Evolutionary conservation across 2,888 invertebrate genomes (phyloP).

Genomic region (Perizoma affinitatum): DNA sequence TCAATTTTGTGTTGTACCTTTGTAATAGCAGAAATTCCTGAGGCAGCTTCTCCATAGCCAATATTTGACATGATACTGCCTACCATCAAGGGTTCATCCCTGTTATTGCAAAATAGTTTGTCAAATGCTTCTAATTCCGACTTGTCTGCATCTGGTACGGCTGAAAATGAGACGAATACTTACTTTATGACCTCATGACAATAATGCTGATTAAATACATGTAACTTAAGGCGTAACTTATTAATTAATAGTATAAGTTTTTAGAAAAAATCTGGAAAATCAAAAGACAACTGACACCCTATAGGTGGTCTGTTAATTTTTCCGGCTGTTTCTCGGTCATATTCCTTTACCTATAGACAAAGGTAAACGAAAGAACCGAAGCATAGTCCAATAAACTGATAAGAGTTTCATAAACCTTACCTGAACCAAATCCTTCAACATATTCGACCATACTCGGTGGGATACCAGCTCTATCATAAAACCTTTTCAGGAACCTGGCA

Average conservation of each 20-base stretch:
- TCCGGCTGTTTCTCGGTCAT: no score
- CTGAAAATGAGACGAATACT: slow-evolving; percentile 31
- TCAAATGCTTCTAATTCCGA: slow-evolving; percentile 85
- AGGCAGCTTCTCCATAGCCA: slow-evolving; percentile 61
- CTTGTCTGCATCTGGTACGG: slow-evolving; percentile 84
- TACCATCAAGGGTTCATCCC: slow-evolving; percentile 83
- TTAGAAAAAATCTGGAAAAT: no score
- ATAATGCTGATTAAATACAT: no score
- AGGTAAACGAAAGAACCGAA: no score
- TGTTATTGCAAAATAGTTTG: slow-evolving; percentile 78
- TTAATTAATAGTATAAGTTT: no score
- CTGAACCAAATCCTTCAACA: slow-evolving; percentile 88
- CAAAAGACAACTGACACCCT: no score
- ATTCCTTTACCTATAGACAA: no score
- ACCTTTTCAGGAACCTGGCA: slow-evolving; percentile 47
- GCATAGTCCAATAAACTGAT: no score
- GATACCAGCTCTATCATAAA: slow-evolving; percentile 84
- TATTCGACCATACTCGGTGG: slow-evolving; percentile 83
- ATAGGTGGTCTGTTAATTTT: no score
- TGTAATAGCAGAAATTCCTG: slow-evolving; percentile 80
- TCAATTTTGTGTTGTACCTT: slow-evolving; percentile 56
- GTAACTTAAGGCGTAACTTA: no score
- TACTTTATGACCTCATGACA: not conserved
- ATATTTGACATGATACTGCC: slow-evolving; percentile 69
- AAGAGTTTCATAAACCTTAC: slow-evolving; percentile 46